phyloP scores from a whole-genome alignment of 2,888 invertebrate genomes.

The Xanthia icteritia region DNA sequence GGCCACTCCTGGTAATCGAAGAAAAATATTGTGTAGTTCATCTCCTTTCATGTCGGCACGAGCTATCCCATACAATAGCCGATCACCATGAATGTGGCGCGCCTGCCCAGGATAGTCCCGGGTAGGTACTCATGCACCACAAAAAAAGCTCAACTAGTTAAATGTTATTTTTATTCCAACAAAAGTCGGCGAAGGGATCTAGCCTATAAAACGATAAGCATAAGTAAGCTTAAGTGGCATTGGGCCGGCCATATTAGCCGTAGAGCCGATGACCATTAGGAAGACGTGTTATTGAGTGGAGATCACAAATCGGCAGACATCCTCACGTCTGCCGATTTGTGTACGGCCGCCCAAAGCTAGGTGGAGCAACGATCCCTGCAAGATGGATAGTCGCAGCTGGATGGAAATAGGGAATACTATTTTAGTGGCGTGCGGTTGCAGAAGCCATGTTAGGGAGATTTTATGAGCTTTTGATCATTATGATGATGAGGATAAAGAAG shows the following conservation, averaged over 20 bases:
- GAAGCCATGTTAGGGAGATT: neutral
- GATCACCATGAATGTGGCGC: neutral
- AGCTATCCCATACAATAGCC: neutral
- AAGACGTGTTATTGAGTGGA: neutral
- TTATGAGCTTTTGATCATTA: neutral
- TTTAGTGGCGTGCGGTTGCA: neutral
- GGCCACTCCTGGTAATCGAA: constrained; percentile 94
- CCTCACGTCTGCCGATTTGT: too few relatives aligned
- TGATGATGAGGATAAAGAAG: neutral
- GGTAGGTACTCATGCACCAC: neutral
- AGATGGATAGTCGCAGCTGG: neutral
- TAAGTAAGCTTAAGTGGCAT: neutral
- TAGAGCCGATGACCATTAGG: neutral
- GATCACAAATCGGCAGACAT: neutral
- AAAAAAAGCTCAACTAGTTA: neutral
- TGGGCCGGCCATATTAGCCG: neutral
- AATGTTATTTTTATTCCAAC: neutral
- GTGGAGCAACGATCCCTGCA: neutral
- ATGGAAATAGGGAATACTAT: neutral
- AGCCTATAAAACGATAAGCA: neutral
- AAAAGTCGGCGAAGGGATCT: neutral
- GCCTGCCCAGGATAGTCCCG: neutral
- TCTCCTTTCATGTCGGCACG: neutral
- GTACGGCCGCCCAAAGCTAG: too few relatives aligned
- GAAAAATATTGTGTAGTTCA: neutral